Percentiles rank a stretch among this genome's conserved stretches.
Evolutionary conservation across 2,888 invertebrate genomes (phyloP).

Genomic region (Drosophila koepferae): DNA sequence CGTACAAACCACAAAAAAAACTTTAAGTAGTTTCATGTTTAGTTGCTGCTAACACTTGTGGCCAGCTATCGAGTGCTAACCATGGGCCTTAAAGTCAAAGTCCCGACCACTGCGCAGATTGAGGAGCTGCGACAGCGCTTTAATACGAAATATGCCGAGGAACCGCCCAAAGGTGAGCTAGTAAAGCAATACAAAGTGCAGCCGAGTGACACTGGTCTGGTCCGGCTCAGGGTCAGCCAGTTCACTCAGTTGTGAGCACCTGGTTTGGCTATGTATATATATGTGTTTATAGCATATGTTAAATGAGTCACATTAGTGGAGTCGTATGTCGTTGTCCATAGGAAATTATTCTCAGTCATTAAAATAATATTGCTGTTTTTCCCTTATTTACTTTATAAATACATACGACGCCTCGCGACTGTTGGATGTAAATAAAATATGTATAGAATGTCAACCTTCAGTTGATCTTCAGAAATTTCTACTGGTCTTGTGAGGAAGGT

Average conservation of each 20-base stretch:
- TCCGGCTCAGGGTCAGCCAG: conserved; percentile 1
- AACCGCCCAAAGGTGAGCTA: conserved; percentile 74
- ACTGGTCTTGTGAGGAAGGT: background rate
- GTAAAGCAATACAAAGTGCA: background rate
- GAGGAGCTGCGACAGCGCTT: conserved; percentile 82
- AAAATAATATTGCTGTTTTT: conserved; percentile 11
- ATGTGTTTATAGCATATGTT: conserved; percentile 9
- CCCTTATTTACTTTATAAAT: conserved; percentile 16
- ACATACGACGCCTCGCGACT: conserved; percentile 12
- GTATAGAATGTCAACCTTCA: conserved; percentile 5
- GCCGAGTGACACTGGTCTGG: background rate
- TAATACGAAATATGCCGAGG: conserved; percentile 77
- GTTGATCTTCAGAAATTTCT: background rate
- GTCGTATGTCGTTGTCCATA: conserved; percentile 2
- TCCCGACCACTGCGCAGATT: conserved; percentile 76
- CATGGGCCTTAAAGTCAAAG: conserved; percentile 73
- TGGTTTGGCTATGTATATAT: conserved; percentile 1
- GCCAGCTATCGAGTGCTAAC: conserved; percentile 1
- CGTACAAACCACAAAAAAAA: background rate
- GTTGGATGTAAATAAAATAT: conserved; percentile 7
- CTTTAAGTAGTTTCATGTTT: conserved; percentile 37
- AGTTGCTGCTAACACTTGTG: conserved; percentile 37
- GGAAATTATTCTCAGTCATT: conserved; percentile 15
- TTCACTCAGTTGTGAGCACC: conserved; percentile 9
- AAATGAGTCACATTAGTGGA: background rate